Evolutionary conservation across 2,888 invertebrate species (phyloP), one percentile per base, ranked within the genome.

Genomic region (Trachelus tabidus): DNA sequence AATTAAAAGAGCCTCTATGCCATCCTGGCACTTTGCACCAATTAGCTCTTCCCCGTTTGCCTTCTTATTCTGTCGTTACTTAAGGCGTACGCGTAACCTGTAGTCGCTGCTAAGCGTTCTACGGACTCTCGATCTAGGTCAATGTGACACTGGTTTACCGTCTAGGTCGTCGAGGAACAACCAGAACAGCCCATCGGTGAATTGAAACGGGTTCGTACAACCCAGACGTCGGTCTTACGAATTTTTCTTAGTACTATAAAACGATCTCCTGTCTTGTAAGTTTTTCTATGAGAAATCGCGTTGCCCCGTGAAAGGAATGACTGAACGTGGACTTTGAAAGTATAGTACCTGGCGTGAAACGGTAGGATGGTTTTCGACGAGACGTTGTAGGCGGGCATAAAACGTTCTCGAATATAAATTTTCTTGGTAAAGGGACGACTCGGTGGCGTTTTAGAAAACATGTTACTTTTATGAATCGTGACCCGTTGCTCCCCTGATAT

Each of bases 51-150:
- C 74, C 68, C 75, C 76, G 75, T 78, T 78, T 73, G 75, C 76
- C 69, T 75, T 73, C 71, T 69, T 69, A 77, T 73, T 71, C 75
- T 34, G 80, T 73, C 37, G 56, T 23, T 23, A 56, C 9, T 56
- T 23, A 23, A 56, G 56, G 23, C 23, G 56, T 23, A 56, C 56
- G 23, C 56, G 56, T 56, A 56, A 56, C 23, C 56, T 11, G 23
- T 56, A 56, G 56, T 56, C 23, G 23, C 23, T 23, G 23, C 56
- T 56, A 56, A 75, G 23, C 76, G 34, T 56, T 68, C 69, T 73
- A 68, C 30, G 56, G 34, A 34, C 33, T 73, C 75, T 77, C 69
- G 73, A 83, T 83, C 68, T 83, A 75, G 84, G 79, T 84, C 80
- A 84, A 83, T 81, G 79, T 81, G 81, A 82, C 81, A 77, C 78